Percentiles rank a stretch among this genome's conserved stretches.
phyloP scores from a whole-genome alignment of 2,797 vertebrate species.

The Xyrichtys novacula region DNA sequence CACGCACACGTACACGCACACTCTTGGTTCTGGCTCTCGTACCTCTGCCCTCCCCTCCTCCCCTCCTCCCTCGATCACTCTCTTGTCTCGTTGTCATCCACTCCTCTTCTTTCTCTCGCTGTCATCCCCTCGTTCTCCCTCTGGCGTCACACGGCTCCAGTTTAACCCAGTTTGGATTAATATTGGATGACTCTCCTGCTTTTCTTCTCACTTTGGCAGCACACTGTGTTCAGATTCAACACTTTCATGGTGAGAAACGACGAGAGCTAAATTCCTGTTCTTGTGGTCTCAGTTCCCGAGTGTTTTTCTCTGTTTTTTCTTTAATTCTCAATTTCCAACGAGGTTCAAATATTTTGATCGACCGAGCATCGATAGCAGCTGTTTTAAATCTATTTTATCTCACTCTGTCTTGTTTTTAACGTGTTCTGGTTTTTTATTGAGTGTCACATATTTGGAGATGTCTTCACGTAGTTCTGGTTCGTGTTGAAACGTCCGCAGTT shows the following conservation, averaged over 20 bases:
- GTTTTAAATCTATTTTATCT: too few relatives aligned
- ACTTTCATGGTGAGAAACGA: background rate
- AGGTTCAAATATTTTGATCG: too few relatives aligned
- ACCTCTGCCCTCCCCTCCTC: slow-evolving; percentile 4
- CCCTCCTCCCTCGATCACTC: background rate
- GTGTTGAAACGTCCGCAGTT: too few relatives aligned
- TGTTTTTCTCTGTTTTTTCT: too few relatives aligned
- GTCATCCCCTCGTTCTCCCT: background rate
- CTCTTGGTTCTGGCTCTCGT: background rate
- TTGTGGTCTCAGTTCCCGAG: background rate
- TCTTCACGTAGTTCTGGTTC: too few relatives aligned
- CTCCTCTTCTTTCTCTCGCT: slow-evolving; percentile 1
- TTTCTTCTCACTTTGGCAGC: slow-evolving; percentile 9
- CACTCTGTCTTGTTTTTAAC: too few relatives aligned
- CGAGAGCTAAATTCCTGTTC: background rate
- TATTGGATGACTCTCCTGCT: slow-evolving; percentile 17
- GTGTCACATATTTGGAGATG: too few relatives aligned
- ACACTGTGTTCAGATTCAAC: background rate
- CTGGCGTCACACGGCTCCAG: background rate
- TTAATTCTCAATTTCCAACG: too few relatives aligned
- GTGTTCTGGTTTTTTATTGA: too few relatives aligned
- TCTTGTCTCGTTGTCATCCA: slow-evolving; percentile 26
- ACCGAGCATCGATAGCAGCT: too few relatives aligned
- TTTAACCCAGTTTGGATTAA: slow-evolving; percentile 32
- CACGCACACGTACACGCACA: slow-evolving; percentile 24